A percentile compares a stretch with the other conserved stretches of the same genome.
phyloP scores from a whole-genome alignment of 2,888 invertebrate species.

The Xanthorhoe designata region DNA sequence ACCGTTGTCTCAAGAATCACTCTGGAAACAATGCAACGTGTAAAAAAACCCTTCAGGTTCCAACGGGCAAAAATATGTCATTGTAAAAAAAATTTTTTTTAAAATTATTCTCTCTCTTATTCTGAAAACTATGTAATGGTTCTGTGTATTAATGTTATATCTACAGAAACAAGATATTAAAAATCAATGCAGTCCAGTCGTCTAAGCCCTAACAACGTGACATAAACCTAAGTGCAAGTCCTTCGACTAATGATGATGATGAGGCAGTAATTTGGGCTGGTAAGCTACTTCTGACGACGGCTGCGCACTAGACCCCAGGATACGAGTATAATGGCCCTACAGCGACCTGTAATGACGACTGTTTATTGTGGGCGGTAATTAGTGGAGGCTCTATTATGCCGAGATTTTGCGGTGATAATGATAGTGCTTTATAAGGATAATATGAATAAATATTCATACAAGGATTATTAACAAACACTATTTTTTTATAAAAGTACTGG shows the following conservation, averaged over 20 bases:
- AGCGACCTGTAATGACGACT: constrained; percentile 60
- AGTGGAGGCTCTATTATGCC: constrained; percentile 14
- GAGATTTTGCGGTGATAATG: constrained; percentile 15
- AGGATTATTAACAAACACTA: neutral
- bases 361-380: constrained; percentile 52
- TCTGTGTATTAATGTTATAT: too few species aligned
- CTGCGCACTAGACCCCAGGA: constrained; percentile 31
- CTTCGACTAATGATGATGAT: neutral
- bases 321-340: constrained; percentile 17
- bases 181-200: too few species aligned
- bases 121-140: too few species aligned
- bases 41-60: too few species aligned
- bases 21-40: too few species aligned
- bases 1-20: too few species aligned
- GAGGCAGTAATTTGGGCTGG: constrained; percentile 1
- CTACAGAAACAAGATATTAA: too few species aligned
- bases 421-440: neutral
- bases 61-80: too few species aligned
- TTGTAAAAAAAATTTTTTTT: too few species aligned
- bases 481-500: too few species aligned
- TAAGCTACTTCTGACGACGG: constrained; percentile 9
- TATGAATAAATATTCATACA: neutral
- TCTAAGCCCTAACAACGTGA: too few species aligned
- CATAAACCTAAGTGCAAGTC: neutral
- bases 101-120: too few species aligned